Evolutionary conservation across 2,888 invertebrate genomes (phyloP).

Genomic region (Dione juno): DNA sequence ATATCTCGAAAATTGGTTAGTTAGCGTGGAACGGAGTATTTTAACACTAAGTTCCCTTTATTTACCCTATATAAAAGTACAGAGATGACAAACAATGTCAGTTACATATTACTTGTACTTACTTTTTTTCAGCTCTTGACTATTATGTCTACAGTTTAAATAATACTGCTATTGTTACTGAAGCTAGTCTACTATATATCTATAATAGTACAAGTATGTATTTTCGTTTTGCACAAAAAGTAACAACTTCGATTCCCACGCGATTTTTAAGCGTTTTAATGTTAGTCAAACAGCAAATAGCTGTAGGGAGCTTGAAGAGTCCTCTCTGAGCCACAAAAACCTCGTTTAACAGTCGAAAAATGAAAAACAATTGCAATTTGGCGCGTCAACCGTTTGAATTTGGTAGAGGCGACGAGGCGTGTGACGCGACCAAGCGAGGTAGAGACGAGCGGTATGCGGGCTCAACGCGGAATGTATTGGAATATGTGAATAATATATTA

Average conservation of each 20-base stretch:
- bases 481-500: conserved; percentile 7
- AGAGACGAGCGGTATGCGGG: conserved; percentile 57
- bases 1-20: background rate
- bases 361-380: conserved; percentile 79
- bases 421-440: conserved; percentile 55
- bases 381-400: conserved; percentile 79
- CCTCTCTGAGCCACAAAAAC: conserved; percentile 64
- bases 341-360: conserved; percentile 71
- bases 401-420: conserved; percentile 66
- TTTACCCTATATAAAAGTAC: background rate
- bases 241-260: background rate
- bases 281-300: conserved; percentile 32
- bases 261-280: conserved; percentile 7
- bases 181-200: too few species aligned
- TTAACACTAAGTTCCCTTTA: background rate
- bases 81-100: background rate
- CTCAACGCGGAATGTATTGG: conserved; percentile 27
- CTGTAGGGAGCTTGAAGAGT: conserved; percentile 43
- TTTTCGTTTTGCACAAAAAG: background rate
- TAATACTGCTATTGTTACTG: too few species aligned
- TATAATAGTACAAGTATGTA: too few species aligned
- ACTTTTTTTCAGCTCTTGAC: too few species aligned
- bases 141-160: too few species aligned
- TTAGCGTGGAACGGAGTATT: too few species aligned
- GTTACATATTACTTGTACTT: background rate